Percentiles rank a stretch among this genome's conserved stretches.
phyloP scores from a whole-genome alignment of 2,888 invertebrate species.

The Acleris holmiana region DNA sequence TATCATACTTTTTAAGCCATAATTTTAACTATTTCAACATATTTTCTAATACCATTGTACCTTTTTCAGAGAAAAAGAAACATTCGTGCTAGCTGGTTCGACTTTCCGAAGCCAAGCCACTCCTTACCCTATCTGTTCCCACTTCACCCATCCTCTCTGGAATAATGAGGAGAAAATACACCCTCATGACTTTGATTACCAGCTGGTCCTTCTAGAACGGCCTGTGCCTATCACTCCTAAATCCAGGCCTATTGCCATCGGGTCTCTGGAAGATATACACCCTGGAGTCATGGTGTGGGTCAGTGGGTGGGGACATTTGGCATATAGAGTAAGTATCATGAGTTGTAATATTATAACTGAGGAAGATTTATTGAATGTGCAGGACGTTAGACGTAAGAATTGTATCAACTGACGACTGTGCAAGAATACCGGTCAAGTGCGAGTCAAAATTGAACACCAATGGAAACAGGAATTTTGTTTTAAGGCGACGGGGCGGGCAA shows the following conservation, averaged over 20 bases:
- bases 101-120: conserved; percentile 54
- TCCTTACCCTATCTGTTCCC: conserved; percentile 63
- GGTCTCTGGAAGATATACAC: conserved; percentile 50
- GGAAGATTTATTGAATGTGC: too few relatives aligned
- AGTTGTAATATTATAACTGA: too few relatives aligned
- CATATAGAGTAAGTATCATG: conserved; percentile 53
- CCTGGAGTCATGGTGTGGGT: conserved; percentile 56
- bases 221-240: conserved; percentile 59
- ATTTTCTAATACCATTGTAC: too few relatives aligned
- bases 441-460: too few relatives aligned
- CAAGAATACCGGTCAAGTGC: too few relatives aligned
- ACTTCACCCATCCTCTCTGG: conserved; percentile 70
- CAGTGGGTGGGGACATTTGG: conserved; percentile 72
- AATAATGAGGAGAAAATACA: conserved; percentile 47
- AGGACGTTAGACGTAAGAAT: too few relatives aligned
- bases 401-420: too few relatives aligned
- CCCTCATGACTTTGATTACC: conserved; percentile 71
- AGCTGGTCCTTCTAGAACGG: conserved; percentile 64
- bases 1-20: too few relatives aligned
- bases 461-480: too few relatives aligned
- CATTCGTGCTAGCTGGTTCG: conserved; percentile 63
- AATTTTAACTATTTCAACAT: too few relatives aligned
- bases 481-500: too few relatives aligned
- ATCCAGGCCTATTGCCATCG: conserved; percentile 69
- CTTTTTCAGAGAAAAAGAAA: conserved; percentile 56